A percentile compares a stretch with the other conserved stretches of the same genome.
phyloP scores from a whole-genome alignment of 2,113 vertebrate species.

The Danio rerio region GRCz12tu NC_133195.1:15662001-15662500 shows the following conservation, averaged over 20 bases:
- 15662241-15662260: constrained; percentile 23
- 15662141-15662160: constrained; percentile 17
- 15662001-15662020: constrained; percentile 50
- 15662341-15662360: not conserved
- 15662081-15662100: constrained; percentile 50
- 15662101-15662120: constrained; percentile 46
- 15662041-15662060: constrained; percentile 56
- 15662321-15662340: not conserved
- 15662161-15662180: constrained; percentile 11
- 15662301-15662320: constrained; percentile 26
- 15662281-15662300: constrained; percentile 40
- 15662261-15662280: not conserved
- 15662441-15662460: not conserved
- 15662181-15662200: constrained; percentile 20
- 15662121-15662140: not conserved
- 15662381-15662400: constrained; percentile 3
- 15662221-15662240: not conserved
- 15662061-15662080: constrained; percentile 1
- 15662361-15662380: not conserved
- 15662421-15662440: not conserved
- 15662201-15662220: constrained; percentile 27
- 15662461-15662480: not conserved
- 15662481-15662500: not conserved
- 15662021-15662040: constrained; percentile 55
- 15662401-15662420: constrained; percentile 2